These are phyloP conservation scores for Meriones unguiculatus DNA, from an alignment of 2,113 vertebrate species.

Conservation along the genomic window DNA sequence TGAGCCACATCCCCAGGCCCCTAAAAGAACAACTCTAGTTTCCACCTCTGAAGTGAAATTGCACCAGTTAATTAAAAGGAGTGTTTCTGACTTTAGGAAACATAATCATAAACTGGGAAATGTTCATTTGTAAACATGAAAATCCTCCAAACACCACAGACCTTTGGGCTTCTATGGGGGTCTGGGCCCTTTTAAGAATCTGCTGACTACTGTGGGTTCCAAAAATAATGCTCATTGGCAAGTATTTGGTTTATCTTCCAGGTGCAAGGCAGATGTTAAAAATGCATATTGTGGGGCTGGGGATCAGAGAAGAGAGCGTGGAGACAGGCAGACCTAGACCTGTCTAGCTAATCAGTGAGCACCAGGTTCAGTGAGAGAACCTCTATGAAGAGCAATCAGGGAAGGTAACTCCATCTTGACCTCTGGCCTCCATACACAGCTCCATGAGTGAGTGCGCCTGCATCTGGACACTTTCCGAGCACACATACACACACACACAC, in stretches of 20 bases:
- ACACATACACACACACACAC: not conserved
- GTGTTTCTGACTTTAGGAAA: conserved; percentile 44
- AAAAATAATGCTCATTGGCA: not conserved
- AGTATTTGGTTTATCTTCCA: not conserved
- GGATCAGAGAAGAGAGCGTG: too few species aligned
- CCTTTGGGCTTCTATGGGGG: not conserved
- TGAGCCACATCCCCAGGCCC: not conserved
- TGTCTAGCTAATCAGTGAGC: not conserved
- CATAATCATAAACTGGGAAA: not conserved
- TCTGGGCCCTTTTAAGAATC: not conserved
- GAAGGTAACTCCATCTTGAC: not conserved
- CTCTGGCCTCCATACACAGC: not conserved
- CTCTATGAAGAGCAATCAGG: not conserved
- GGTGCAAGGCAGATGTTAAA: not conserved
- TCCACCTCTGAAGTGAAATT: not conserved
- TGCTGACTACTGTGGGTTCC: not conserved
- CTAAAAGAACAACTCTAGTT: not conserved
- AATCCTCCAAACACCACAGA: not conserved
- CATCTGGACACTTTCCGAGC: too few species aligned
- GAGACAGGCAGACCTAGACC: not conserved
- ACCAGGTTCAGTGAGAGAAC: not conserved
- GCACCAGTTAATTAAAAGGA: conserved; percentile 18
- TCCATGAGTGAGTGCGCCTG: not conserved
- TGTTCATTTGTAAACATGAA: not conserved
- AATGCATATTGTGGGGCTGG: not conserved